phyloP scores from a whole-genome alignment of 2,888 invertebrate genomes.

The Drosophila phalerata region DNA sequence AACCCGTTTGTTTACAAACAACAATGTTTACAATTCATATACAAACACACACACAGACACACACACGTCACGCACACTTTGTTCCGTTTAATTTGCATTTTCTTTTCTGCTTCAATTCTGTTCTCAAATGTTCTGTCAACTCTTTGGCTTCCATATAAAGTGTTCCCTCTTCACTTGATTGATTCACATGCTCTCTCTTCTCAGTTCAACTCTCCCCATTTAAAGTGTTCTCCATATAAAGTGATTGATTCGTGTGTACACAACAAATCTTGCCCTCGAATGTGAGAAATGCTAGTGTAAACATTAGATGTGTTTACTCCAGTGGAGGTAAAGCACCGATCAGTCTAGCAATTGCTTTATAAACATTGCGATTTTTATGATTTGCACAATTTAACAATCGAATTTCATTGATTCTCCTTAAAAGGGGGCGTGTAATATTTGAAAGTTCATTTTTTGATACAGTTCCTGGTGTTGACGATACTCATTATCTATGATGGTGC shows the following conservation, averaged over 20 bases:
- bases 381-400: slow-evolving; percentile 7
- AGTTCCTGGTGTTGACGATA: slow-evolving; percentile 42
- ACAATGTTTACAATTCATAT: slow-evolving; percentile 41
- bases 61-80: slow-evolving; percentile 1
- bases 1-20: slow-evolving; percentile 69
- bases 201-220: no score
- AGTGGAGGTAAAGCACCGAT: slow-evolving; percentile 46
- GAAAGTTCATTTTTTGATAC: slow-evolving; percentile 2
- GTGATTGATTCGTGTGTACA: background rate
- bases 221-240: background rate
- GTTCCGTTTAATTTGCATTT: slow-evolving; percentile 12
- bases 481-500: slow-evolving; percentile 53
- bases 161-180: background rate
- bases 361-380: slow-evolving; percentile 27
- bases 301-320: slow-evolving; percentile 24
- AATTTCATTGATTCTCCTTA: background rate
- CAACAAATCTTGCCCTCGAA: background rate
- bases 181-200: background rate
- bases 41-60: slow-evolving; percentile 4
- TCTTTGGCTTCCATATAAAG: background rate
- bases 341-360: slow-evolving; percentile 1
- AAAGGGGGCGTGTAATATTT: background rate
- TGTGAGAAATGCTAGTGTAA: slow-evolving; percentile 5
- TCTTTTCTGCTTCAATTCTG: slow-evolving; percentile 4
- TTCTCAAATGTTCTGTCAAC: background rate